phyloP scores from a whole-genome alignment of 2,797 vertebrate genomes.

The Phyllotis vaccarum region DNA sequence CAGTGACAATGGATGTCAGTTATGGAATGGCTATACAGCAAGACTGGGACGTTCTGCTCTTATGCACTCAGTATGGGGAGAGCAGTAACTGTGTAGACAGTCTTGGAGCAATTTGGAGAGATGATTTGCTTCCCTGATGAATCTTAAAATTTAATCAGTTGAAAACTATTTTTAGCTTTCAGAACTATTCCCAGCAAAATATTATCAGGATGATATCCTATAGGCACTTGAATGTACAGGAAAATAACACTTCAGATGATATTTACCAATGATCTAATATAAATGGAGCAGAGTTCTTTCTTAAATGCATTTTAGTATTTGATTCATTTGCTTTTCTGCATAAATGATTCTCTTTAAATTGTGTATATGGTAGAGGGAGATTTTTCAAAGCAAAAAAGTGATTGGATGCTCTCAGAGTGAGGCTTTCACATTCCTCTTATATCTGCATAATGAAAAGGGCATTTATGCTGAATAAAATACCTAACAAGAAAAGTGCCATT shows the following conservation, averaged over 20 bases:
- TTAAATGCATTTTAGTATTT: not conserved
- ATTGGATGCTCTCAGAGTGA: not conserved
- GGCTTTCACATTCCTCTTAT: not conserved
- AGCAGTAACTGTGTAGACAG: slow-evolving; percentile 48
- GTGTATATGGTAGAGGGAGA: not conserved
- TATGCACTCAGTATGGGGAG: not conserved
- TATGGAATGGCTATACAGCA: not conserved
- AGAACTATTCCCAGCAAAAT: slow-evolving; percentile 64
- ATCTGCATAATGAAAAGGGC: slow-evolving; percentile 41
- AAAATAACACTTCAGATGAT: slow-evolving; percentile 3
- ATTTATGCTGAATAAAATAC: slow-evolving; percentile 27
- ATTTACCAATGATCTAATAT: slow-evolving; percentile 19
- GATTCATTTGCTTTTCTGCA: not conserved
- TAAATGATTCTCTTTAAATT: not conserved
- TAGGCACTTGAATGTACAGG: not conserved
- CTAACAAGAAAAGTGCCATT: slow-evolving; percentile 44
- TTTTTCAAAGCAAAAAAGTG: not conserved
- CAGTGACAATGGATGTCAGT: not conserved
- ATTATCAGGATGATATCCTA: not conserved
- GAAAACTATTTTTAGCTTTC: slow-evolving; percentile 65
- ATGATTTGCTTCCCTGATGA: slow-evolving; percentile 72
- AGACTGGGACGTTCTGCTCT: not conserved
- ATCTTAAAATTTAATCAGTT: slow-evolving; percentile 73
- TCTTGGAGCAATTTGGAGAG: slow-evolving; percentile 45
- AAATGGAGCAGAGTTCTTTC: not conserved